Conservation (phyloP, 35 echinoderm and acorn worm species). For the Amphiura filiformis region DNA sequence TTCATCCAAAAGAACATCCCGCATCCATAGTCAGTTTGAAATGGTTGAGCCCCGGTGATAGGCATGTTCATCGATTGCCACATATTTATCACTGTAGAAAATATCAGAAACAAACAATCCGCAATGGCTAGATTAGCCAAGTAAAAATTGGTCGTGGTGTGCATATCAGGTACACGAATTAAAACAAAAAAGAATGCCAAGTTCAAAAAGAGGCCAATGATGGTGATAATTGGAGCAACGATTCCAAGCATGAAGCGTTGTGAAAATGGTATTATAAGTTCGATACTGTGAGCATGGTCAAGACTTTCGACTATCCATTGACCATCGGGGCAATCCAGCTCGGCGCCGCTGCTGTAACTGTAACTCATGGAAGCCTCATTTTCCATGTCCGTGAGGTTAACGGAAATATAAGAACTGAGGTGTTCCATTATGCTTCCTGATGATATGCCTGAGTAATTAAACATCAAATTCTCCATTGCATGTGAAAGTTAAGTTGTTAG, state of each 20-base stretch:
- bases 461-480: too few relatives aligned
- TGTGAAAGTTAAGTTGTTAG: too few relatives aligned
- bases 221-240: slow-evolving; percentile 38
- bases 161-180: slow-evolving; percentile 50
- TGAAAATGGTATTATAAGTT: background rate
- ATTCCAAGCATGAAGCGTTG: background rate
- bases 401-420: too few relatives aligned
- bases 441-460: too few relatives aligned
- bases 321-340: background rate
- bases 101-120: slow-evolving; percentile 56
- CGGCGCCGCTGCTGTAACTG: background rate
- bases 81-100: slow-evolving; percentile 39
- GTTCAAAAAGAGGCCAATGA: slow-evolving; percentile 59
- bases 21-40: background rate
- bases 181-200: slow-evolving; percentile 80
- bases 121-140: slow-evolving; percentile 59
- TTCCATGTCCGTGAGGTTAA: too few relatives aligned
- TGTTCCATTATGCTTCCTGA: too few relatives aligned
- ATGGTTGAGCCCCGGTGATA: slow-evolving; percentile 1
- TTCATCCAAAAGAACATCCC: background rate
- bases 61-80: slow-evolving; percentile 43
- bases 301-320: background rate
- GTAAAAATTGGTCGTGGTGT: slow-evolving; percentile 66
- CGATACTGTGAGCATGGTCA: background rate
- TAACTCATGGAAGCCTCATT: background rate